Conservation (phyloP, 2,888 invertebrate species). For the Agriopis leucophaearia region DNA sequence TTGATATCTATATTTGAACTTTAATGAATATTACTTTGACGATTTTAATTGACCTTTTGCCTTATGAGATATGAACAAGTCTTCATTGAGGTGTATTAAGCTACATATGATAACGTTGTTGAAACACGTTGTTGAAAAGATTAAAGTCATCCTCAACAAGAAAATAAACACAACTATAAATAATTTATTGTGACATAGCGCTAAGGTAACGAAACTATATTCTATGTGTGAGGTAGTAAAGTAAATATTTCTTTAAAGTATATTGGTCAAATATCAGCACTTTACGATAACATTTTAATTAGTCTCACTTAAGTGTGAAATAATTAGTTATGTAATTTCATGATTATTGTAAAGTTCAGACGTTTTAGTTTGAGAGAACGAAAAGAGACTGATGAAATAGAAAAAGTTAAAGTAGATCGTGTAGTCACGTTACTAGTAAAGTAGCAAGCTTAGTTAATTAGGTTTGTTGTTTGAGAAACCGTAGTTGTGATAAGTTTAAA, state of each 20-base stretch:
- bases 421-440: too few relatives aligned
- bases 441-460: too few relatives aligned
- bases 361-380: not conserved
- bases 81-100: not conserved
- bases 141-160: too few relatives aligned
- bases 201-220: not conserved
- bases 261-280: conserved; percentile 25
- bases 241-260: conserved; percentile 17
- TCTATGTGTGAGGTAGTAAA: not conserved
- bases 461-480: too few relatives aligned
- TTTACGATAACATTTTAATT: conserved; percentile 20
- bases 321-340: conserved; percentile 9
- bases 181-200: not conserved
- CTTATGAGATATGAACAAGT: not conserved
- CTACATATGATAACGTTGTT: not conserved
- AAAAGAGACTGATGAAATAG: not conserved
- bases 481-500: not conserved
- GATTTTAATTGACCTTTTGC: not conserved
- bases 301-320: not conserved
- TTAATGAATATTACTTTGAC: not conserved
- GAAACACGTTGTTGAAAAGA: not conserved
- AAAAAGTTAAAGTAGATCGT: not conserved
- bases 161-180: too few relatives aligned
- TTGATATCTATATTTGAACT: conserved; percentile 4
- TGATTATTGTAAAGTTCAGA: not conserved